Base-by-base conservation (phyloP, 1,140 invertebrate genomes). In the Drosophila sechellia region DNA sequence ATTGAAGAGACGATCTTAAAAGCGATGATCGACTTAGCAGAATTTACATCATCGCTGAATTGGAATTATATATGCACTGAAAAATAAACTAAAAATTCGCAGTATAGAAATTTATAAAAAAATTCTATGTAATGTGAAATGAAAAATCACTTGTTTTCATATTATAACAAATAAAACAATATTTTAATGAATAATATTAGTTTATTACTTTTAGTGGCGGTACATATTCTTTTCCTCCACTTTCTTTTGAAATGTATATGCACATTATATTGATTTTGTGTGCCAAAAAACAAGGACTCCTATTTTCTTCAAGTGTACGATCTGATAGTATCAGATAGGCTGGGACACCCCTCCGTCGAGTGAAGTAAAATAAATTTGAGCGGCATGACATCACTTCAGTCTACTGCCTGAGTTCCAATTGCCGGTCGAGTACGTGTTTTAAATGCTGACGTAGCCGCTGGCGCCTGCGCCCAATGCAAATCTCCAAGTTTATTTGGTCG, bases 351-450 rank as follows among this genome's bases (percentile, higher is more conserved):
- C 49, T 34, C 20, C 34, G 48, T 59, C 63, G 56, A 40, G 37
- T 68, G 15, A 37, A 45, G 60, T 10, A 63, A 58, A 76, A 81
- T 87, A 76, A 76, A 87, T 86, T 87, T 50, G 70, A 83, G 71
- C 50, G 61, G 84, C 58, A 87, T 87, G 83, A 87, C 83, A 87
- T 87, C 83, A 87, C 83, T 89, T 79, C 45, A 74, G 53, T 39
- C 60, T 70, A 50, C 71, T 65, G 78, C 27, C 57, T 48, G 53
- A 39, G 52, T 55, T 75, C 69, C 66, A 78, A 79, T 77, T 74
- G 42, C 42, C 61, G 59, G 13, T 50, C 54, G 48, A 66, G 61
- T 75, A 69, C 76, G 71, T 83, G 70, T 59, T 70, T 60, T 71
- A 48, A 73, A 78, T 46, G 76, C 76, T 83, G 81, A 79, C 72